phyloP scores from a whole-genome alignment of 2,888 invertebrate genomes.

The Pterobdella sp. region DNA sequence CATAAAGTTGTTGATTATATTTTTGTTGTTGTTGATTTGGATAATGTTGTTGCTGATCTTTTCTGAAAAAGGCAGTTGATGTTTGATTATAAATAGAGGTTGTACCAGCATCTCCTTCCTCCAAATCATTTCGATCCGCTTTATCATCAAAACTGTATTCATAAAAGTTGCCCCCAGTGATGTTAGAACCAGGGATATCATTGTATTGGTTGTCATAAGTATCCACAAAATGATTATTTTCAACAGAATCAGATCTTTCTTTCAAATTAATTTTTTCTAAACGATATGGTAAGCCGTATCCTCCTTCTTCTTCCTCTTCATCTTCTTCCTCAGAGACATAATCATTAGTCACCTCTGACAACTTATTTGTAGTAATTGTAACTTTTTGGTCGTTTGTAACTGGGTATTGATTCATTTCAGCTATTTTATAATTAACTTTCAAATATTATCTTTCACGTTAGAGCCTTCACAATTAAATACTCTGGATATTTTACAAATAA shows the following conservation, averaged over 20 bases:
- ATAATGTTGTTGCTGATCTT: background rate
- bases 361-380: background rate
- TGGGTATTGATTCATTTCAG: too few relatives aligned
- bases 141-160: background rate
- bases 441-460: too few relatives aligned
- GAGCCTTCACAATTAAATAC: too few relatives aligned
- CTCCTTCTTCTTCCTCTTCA: background rate
- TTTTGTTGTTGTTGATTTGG: background rate
- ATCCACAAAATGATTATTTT: constrained; percentile 7
- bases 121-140: background rate
- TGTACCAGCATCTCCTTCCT: background rate
- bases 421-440: too few relatives aligned
- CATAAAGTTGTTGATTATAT: too few relatives aligned
- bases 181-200: background rate
- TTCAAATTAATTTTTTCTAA: background rate
- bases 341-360: background rate
- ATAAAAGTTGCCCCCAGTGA: background rate
- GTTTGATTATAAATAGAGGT: background rate
- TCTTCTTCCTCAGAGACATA: background rate
- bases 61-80: background rate
- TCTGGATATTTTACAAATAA: too few relatives aligned
- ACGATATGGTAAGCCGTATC: background rate
- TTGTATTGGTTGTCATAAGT: background rate
- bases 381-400: too few relatives aligned
- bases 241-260: background rate